A percentile compares a stretch with the other conserved stretches of the same genome.
Evolutionary conservation across 2,797 vertebrate species (phyloP).

Genomic region (Gouania willdenowi): DNA sequence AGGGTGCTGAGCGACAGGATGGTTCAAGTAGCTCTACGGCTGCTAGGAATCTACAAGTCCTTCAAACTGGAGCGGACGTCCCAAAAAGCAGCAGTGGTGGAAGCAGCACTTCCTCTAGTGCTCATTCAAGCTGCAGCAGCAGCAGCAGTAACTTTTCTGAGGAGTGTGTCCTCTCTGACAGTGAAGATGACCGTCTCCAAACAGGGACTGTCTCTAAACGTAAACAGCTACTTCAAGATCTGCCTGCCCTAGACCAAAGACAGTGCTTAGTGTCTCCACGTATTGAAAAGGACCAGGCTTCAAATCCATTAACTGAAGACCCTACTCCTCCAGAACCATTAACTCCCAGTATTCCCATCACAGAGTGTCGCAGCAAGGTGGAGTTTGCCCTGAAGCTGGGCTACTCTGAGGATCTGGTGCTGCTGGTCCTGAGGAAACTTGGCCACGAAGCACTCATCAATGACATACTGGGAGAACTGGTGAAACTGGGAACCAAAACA

Average conservation of each 20-base stretch:
- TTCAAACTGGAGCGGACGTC: conserved; percentile 47
- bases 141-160: conserved; percentile 74
- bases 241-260: background rate
- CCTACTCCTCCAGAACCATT: conserved; percentile 64
- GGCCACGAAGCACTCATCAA: conserved; percentile 93
- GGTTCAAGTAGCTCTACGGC: conserved; percentile 65
- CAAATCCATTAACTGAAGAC: conserved; percentile 59
- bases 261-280: conserved; percentile 19
- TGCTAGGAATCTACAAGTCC: conserved; percentile 70
- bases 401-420: conserved; percentile 91
- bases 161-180: conserved; percentile 85
- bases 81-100: conserved; percentile 70
- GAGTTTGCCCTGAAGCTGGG: conserved; percentile 97
- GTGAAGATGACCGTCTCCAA: conserved; percentile 80
- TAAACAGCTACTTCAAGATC: conserved; percentile 11
- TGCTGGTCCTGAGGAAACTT: conserved; percentile 90
- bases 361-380: conserved; percentile 89
- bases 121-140: conserved; percentile 40
- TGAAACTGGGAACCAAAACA: conserved; percentile 92
- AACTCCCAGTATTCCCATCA: conserved; percentile 68
- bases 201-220: conserved; percentile 30
- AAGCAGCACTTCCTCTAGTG: conserved; percentile 54
- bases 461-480: conserved; percentile 93
- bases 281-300: conserved; percentile 74
- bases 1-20: conserved; percentile 77